Evolutionary conservation across 1,140 invertebrate genomes (phyloP), one percentile per base, ranked within the genome.

Genomic region (Eumeta japonica): DNA sequence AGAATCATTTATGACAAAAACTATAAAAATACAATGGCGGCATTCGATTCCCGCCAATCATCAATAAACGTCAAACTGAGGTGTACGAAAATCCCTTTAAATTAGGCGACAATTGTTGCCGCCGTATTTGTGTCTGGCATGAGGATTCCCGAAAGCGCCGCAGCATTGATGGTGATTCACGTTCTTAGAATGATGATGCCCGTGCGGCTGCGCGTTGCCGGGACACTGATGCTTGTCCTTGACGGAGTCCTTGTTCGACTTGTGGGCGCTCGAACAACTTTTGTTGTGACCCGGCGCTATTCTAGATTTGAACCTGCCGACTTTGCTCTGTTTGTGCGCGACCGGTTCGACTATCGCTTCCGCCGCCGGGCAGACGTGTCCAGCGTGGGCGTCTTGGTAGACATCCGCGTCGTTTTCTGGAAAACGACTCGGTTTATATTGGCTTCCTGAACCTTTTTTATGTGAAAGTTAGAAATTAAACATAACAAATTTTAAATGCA

Each of bases 141-240:
- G 68, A 0, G 68, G 68, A 16, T 73, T 73, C 1, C 68, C 68
- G 20, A 73, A 73, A 0, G 68, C 68, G 2, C 68, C 66, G 37
- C 68, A 73, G 18, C 68, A 73, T 34, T 73, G 68, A 28, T 73
- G 68, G 37, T 73, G 68, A 19, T 73, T 73, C 0, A 62, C 57
- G 39, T 68, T 73, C 36, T 74, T 74, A 11, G 58, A 55, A 31
- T 71, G 68, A 37, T 70, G 65, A 16, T 73, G 68, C 0, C 68
- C 68, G 16, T 74, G 68, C 0, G 65, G 64, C 24, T 57, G 54
- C 0, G 64, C 56, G n/a, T 47, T 58, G 3, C 50, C 48, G 4
- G 45, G 33, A 1, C 41, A 34, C 34, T 47, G 49, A 4, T 42
- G 29, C 35, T 35, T 43, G 2, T 71, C 67, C 32, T 65, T 68